Evolutionary conservation across 2,113 vertebrate genomes (phyloP), one percentile per base, ranked within the genome.

Genomic region (Nothocercus julius): DNA sequence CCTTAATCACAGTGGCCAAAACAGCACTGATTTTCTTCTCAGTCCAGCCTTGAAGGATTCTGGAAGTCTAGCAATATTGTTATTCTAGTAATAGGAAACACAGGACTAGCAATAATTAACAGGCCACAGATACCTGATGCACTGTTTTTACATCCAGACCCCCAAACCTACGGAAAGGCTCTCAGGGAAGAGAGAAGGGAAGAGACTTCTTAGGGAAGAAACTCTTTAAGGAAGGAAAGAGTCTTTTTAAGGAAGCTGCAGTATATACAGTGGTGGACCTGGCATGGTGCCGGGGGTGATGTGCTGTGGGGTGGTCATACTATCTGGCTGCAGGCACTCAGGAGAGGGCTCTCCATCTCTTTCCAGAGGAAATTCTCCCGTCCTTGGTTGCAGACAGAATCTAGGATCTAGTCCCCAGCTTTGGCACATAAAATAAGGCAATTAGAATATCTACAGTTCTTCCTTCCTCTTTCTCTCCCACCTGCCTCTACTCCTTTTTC

Each of bases 31-130:
- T 28, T 84, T 90, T 79, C 47, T 84, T 84, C 64, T 32, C 9
- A 72, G 53, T 21, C 11, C 75, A n/a, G 8, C 83, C 49, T 54
- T 30, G 25, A 64, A 82, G 38, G 79, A 70, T 0, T 0, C 73
- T 78, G 82, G 64, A 92, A 74, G 28, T n/a, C 32, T 93, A 69
- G 73, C 42, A 84, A 78, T 11, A 44, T 18, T 18, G n/a, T 74
- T 91, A 66, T 9, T 80, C 81, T 61, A 49, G 79, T 75, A 68
- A 64, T 4, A 44, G 22, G 82, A 63, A 56, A 28, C 8, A 32
- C 11, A 70, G 38, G 17, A 69, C 56, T 63, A 78, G 81, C 21
- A 79, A 6, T 25, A 34, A 76, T 62, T 82, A 72, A 84, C 28
- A 89, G 32, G 79, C 38, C 13, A 72, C 69, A 64, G 38, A 76